These are phyloP conservation scores for Lithobates sylvaticus DNA, from an alignment of 2,797 vertebrate species.

Conservation along the genomic window DNA sequence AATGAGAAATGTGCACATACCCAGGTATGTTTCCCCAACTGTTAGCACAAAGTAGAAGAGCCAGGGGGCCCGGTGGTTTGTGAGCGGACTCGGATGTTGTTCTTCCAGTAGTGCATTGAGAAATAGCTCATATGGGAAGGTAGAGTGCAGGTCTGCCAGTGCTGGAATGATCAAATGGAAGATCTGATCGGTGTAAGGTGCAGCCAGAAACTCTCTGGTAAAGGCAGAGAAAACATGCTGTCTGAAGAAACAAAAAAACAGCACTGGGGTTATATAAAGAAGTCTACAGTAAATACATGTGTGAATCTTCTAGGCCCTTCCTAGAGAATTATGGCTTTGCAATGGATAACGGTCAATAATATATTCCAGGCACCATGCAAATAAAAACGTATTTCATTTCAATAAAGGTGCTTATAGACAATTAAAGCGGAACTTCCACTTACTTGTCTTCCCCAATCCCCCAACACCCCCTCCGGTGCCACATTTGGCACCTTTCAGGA, in stretches of 20 bases:
- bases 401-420: too few species aligned
- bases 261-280: not conserved
- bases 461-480: too few species aligned
- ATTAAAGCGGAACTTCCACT: too few species aligned
- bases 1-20: constrained; percentile 72
- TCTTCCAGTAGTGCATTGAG: constrained; percentile 86
- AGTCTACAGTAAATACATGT: not conserved
- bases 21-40: constrained; percentile 88
- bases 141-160: constrained; percentile 82
- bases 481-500: too few species aligned
- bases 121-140: constrained; percentile 93
- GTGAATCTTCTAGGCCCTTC: not conserved
- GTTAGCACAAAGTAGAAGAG: constrained; percentile 95
- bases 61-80: constrained; percentile 85
- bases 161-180: constrained; percentile 95
- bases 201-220: constrained; percentile 92
- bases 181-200: constrained; percentile 95
- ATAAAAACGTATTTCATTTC: too few species aligned
- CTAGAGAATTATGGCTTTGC: too few species aligned
- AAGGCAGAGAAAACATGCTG: constrained; percentile 94
- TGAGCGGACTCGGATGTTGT: constrained; percentile 70
- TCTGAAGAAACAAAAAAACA: constrained; percentile 73
- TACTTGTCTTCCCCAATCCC: too few species aligned
- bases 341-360: too few species aligned
- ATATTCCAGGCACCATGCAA: too few species aligned